phyloP scores from a whole-genome alignment of 2,113 vertebrate species.

The Burhinus bistriatus region DNA sequence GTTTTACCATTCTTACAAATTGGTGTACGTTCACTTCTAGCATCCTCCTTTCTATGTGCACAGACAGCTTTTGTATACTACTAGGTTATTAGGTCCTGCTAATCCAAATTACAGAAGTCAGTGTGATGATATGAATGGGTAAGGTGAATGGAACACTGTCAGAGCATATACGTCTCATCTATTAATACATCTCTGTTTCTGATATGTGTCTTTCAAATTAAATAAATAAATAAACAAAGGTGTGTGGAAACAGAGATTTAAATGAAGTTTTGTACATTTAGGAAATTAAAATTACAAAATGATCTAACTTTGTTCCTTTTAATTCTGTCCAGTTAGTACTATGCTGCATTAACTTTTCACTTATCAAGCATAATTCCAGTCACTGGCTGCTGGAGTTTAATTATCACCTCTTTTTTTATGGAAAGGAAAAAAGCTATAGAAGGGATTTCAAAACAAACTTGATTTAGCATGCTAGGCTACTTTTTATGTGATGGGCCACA shows the following conservation, averaged over 20 bases:
- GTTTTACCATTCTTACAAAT: background rate
- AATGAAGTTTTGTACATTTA: background rate
- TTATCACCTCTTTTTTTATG: background rate
- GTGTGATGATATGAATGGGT: background rate
- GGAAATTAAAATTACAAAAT: background rate
- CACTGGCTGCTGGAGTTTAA: background rate
- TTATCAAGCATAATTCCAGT: background rate
- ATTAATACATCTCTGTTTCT: background rate
- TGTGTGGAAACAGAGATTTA: background rate
- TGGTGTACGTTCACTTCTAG: background rate
- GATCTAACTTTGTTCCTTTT: background rate
- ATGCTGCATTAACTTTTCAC: background rate
- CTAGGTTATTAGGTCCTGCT: background rate
- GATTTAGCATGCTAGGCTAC: background rate
- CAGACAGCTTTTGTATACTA: background rate
- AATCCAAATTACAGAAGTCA: background rate
- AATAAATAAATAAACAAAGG: background rate
- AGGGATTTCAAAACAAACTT: background rate
- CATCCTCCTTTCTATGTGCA: background rate
- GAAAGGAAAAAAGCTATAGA: background rate
- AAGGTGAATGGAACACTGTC: background rate
- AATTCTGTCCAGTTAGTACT: background rate
- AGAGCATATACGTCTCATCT: background rate
- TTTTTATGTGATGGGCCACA: background rate
- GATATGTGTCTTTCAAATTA: background rate